Evolutionary conservation across 2,113 vertebrate genomes (phyloP).

Genomic region (Turdus rufiventris): DNA sequence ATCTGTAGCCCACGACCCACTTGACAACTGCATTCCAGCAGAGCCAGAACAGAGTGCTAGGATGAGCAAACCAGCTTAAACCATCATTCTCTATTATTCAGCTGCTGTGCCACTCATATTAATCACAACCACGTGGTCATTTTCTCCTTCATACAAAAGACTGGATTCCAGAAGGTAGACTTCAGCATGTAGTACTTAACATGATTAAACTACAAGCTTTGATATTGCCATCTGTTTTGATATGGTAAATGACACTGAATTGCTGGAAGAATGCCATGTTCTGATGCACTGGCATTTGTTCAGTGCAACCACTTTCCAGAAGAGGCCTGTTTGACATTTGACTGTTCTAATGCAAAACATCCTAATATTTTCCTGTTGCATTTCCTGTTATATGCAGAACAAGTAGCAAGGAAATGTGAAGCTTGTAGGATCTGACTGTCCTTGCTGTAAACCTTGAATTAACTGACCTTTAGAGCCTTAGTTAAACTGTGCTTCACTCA

Average conservation of each 20-base stretch:
- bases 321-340: not conserved
- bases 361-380: not conserved
- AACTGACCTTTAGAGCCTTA: not conserved
- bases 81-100: not conserved
- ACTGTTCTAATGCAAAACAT: not conserved
- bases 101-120: not conserved
- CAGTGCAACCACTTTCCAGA: not conserved
- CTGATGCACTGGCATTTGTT: not conserved
- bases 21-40: not conserved
- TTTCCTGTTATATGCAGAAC: not conserved
- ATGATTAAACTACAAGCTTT: not conserved
- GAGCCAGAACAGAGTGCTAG: not conserved
- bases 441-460: not conserved
- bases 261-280: not conserved
- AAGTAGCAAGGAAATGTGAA: not conserved
- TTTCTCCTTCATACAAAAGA: not conserved
- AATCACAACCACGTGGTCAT: not conserved
- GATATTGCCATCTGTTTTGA: not conserved
- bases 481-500: not conserved
- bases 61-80: not conserved
- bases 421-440: not conserved
- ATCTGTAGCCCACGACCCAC: not conserved
- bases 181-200: not conserved
- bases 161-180: not conserved
- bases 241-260: not conserved